phyloP scores from a whole-genome alignment of 2,113 vertebrate genomes.

The Tragelaphus imberbis region DNA sequence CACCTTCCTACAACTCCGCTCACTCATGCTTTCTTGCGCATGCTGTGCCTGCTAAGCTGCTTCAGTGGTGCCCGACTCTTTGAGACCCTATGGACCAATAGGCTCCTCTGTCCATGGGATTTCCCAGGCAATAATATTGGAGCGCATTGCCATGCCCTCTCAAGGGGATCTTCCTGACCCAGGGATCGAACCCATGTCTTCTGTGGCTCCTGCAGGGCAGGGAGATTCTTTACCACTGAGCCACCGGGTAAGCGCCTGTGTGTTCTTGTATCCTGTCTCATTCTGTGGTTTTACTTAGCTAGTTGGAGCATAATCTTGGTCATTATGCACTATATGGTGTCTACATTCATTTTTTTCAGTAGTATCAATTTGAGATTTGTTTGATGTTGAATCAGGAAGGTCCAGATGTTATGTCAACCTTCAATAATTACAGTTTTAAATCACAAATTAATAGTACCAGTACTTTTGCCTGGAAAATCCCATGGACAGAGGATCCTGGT shows the following conservation, averaged over 20 bases:
- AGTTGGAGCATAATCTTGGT: not conserved
- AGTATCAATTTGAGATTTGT: constrained; percentile 45
- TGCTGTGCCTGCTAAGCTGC: not conserved
- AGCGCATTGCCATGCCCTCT: not conserved
- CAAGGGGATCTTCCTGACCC: not conserved
- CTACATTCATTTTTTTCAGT: constrained; percentile 38
- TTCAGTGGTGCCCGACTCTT: not conserved
- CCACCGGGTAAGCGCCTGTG: not conserved
- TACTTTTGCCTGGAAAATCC: no score
- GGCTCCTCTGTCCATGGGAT: not conserved
- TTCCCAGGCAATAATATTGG: not conserved
- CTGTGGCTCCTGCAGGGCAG: not conserved
- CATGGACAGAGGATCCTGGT: no score
- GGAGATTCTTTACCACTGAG: not conserved
- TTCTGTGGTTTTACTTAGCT: not conserved
- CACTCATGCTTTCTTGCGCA: not conserved
- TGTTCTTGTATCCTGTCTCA: not conserved
- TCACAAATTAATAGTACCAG: constrained; percentile 52
- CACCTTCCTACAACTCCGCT: not conserved
- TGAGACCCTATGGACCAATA: not conserved
- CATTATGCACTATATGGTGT: not conserved
- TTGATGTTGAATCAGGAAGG: not conserved
- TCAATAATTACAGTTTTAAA: constrained; percentile 47
- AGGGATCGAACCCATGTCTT: not conserved
- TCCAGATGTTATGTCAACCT: constrained; percentile 41